Conservation (phyloP, 1,140 invertebrate genomes). For the Procambarus virginalis region DNA sequence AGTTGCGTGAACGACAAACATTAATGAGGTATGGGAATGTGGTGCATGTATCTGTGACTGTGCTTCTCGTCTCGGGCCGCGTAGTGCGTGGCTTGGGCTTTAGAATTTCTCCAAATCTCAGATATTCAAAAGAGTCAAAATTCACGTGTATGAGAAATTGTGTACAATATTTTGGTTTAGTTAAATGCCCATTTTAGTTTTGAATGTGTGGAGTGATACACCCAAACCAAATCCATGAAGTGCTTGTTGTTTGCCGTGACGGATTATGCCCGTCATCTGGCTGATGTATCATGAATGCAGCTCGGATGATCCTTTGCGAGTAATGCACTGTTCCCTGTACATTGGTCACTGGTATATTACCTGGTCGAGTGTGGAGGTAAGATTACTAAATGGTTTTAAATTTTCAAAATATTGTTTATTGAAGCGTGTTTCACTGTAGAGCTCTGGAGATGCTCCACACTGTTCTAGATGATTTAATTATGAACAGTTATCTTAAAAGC, state of each 20-base stretch:
- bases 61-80: not conserved
- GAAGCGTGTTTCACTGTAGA: not conserved
- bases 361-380: not conserved
- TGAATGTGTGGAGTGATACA: no score
- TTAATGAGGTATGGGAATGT: not conserved
- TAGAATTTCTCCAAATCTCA: not conserved
- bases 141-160: not conserved
- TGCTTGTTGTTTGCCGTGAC: not conserved
- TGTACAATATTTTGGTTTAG: not conserved
- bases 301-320: not conserved
- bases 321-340: not conserved
- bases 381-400: not conserved
- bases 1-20: not conserved
- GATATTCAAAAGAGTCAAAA: not conserved
- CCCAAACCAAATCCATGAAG: not conserved
- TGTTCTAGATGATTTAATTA: not conserved
- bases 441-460: not conserved
- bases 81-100: not conserved
- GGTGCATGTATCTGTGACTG: not conserved
- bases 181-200: not conserved
- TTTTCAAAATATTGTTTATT: not conserved
- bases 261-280: not conserved
- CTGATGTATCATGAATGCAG: not conserved
- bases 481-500: not conserved
- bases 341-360: not conserved